phyloP scores from a whole-genome alignment of 2,888 invertebrate genomes.

The Perizoma flavofasciatum region DNA sequence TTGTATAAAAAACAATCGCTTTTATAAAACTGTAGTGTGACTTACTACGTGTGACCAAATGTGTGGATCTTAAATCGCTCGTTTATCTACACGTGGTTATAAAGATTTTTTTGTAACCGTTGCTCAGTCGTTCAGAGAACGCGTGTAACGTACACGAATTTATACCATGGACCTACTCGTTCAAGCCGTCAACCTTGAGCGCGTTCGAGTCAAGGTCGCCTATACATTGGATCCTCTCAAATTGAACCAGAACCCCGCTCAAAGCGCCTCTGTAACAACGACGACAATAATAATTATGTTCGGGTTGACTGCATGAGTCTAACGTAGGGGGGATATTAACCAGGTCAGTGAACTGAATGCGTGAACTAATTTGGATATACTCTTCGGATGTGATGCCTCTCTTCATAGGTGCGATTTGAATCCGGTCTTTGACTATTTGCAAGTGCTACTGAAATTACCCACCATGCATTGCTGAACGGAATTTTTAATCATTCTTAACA shows the following conservation, averaged over 20 bases:
- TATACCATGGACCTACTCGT: slow-evolving; percentile 43
- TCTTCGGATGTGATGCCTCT: slow-evolving; percentile 42
- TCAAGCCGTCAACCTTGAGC: slow-evolving; percentile 64
- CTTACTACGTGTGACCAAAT: no score
- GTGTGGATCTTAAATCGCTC: not conserved
- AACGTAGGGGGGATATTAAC: slow-evolving; percentile 58
- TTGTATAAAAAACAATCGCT: no score
- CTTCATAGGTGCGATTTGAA: slow-evolving; percentile 17
- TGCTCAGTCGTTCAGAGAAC: slow-evolving; percentile 30
- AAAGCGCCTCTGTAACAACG: slow-evolving; percentile 62
- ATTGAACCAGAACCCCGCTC: slow-evolving; percentile 50
- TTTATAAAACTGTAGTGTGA: no score
- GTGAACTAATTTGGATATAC: slow-evolving; percentile 72
- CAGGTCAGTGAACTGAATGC: slow-evolving; percentile 70
- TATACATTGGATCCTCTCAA: slow-evolving; percentile 54
- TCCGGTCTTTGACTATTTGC: not conserved
- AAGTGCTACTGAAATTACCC: no score
- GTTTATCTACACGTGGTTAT: slow-evolving; percentile 39
- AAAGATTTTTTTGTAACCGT: slow-evolving; percentile 42
- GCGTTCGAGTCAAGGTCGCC: slow-evolving; percentile 69
- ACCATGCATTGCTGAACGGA: no score
- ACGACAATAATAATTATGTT: slow-evolving; percentile 65
- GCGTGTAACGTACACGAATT: slow-evolving; percentile 45
- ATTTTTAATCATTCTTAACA: no score
- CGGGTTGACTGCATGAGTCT: slow-evolving; percentile 65